These are phyloP conservation scores for Eidolon dupreanum DNA, from an alignment of 2,797 vertebrate genomes.

Conservation along the genomic window DNA sequence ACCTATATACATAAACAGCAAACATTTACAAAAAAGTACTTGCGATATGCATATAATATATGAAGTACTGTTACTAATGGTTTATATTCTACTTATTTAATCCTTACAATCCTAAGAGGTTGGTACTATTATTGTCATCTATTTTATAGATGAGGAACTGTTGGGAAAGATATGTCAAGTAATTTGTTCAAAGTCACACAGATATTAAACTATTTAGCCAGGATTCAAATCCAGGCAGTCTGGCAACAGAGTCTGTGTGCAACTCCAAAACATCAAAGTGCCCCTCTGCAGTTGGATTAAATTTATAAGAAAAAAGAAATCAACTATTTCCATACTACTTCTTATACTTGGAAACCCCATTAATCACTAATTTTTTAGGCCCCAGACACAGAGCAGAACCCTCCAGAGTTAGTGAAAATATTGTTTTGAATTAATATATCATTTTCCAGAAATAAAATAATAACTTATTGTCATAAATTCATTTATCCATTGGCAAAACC, in stretches of 20 bases:
- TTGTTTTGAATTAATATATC: constrained; percentile 6
- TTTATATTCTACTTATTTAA: constrained; percentile 6
- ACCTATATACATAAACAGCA: neutral
- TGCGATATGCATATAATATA: neutral
- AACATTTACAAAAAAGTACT: constrained; percentile 23
- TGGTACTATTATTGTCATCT: neutral
- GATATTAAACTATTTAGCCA: neutral
- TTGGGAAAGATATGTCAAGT: neutral
- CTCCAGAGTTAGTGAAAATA: neutral
- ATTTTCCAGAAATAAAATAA: constrained; percentile 51
- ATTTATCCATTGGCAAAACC: constrained; percentile 55
- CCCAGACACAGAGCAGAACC: neutral
- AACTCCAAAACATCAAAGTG: neutral
- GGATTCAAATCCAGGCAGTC: neutral
- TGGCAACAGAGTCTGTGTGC: neutral
- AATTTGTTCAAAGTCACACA: neutral
- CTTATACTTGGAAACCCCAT: neutral
- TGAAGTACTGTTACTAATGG: neutral
- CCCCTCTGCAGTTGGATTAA: neutral
- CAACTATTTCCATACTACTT: neutral
- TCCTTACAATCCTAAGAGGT: neutral
- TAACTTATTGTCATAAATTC: constrained; percentile 34
- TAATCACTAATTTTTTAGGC: constrained; percentile 3
- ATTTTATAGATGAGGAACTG: neutral
- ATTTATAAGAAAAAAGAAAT: neutral